Evolutionary conservation across 2,888 invertebrate species (phyloP), one percentile per base, ranked within the genome.

Genomic region (Callinectes sapidus): DNA sequence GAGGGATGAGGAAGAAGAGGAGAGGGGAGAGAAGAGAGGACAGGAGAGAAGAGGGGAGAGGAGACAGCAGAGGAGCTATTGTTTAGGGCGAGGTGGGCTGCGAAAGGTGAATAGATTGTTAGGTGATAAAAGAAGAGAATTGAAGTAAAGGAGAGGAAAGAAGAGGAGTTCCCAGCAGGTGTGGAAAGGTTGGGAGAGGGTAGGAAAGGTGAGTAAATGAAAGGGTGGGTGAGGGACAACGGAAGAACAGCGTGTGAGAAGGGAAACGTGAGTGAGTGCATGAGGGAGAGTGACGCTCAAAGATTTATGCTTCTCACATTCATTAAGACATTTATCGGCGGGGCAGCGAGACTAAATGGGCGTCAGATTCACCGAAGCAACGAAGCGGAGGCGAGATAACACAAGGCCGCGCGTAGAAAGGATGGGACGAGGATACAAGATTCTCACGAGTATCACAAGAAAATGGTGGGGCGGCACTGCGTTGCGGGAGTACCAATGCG

Each of bases 401-500:
- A 28, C 28, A 71, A n/a, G 71, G 71, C 71, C 71, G 71, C 71
- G 28, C 71, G 71, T 28, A 71, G 71, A 28, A 71, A 71, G 71
- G 28, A 71, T 28, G 71, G 35, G 35, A 81, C 35, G 35, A 81
- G 81, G 81, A 32, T 81, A 81, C 81, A 35, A 35, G 81, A 35
- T 16, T 81, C 81, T 35, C 32, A 81, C 81, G 81, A 35, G 81
- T 81, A 35, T 18, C 35, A 81, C 35, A 35, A 35, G 81, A 32
- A n/a, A 81, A n/a, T 81, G 81, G 28, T 71, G 28, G 71, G 71
- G 71, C 71, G 71, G 71, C 71, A 28, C n/a, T 2, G 71, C 28
- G 71, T 23, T 71, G 71, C 71, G 71, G 71, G 35, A 81, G 81
- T 35, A 81, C 81, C 81, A 81, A 81, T 81, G 81, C 81, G 81